Base-by-base conservation (phyloP, 2,888 invertebrate genomes). In the Choristoneura rosaceana region DNA sequence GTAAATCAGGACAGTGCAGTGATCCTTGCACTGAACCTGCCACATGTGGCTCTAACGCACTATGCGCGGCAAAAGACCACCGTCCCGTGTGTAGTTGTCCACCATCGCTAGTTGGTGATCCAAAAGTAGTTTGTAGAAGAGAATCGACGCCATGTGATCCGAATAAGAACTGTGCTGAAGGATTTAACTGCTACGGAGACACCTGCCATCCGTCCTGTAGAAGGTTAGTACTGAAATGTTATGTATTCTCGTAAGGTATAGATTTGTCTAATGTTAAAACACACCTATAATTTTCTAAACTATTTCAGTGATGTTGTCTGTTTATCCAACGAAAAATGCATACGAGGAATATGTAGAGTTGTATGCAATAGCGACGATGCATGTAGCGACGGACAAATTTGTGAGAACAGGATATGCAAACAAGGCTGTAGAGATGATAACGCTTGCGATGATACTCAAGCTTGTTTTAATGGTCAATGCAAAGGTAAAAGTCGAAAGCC, bases 341-440 rank as follows among this genome's bases (percentile, higher is more conserved):
- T 98, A 77, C 95, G 96, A 70, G 98, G 97, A 60, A 95, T 96
- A 68, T 98, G 98, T 83, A 96, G 97, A 87, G 95, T 96, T 2
- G 96, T 98, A 43, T 98, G 98, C 84, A 98, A 98, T 84, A 97
- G 96, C 68, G 98, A 98, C 85, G 95, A 96, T 14, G 96, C 97
- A 74, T 98, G 98, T 83, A 95, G 95, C 25, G 94, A 95, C 14
- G 96, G 97, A 77, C 97, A 98, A 88, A 98, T 98, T 80, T 98
- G 98, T 83, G 97, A 97, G 87, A 97, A 97, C 81, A 95, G 98
- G 80, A 95, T 98, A 76, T 98, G 98, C 85, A 96, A 97, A 84
- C 95, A 96, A 81, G 98, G 98, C 61, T 98, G 98, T 84, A 95
- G 98, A 74, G 97, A 96, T 82, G 98, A 98, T 84, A 96, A 96